Percentiles rank a stretch among this genome's conserved stretches.
Evolutionary conservation across 1,140 invertebrate genomes (phyloP).

Genomic region (Drosophila sucinea): DNA sequence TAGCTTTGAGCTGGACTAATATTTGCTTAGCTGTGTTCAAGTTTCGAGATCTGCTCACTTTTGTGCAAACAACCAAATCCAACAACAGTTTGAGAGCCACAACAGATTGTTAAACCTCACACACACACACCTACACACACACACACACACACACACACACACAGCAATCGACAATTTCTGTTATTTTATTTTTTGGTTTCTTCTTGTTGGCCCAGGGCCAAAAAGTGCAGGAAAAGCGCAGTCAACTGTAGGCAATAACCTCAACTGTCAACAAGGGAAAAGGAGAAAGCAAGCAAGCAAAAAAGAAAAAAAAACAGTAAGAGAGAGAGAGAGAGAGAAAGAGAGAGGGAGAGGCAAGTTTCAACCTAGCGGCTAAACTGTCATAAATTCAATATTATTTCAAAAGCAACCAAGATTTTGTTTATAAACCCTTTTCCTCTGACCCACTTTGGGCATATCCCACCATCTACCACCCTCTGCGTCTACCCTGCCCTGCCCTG

Average conservation of each 20-base stretch:
- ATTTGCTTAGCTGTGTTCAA: conserved; percentile 76
- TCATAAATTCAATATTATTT: conserved; percentile 70
- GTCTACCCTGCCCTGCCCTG: not conserved
- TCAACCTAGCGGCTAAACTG: conserved; percentile 48
- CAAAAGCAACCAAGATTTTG: conserved; percentile 46
- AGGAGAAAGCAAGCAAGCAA: conserved; percentile 18
- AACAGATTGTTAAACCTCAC: conserved; percentile 15
- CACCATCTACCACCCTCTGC: not conserved
- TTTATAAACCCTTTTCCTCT: conserved; percentile 46
- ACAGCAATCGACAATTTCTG: conserved; percentile 5
- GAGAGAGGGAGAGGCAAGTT: not conserved
- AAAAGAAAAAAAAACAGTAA: conserved; percentile 2
- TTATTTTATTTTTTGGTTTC: conserved; percentile 5
- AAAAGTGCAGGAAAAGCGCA: conserved; percentile 61
- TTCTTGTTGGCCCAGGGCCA: conserved; percentile 47
- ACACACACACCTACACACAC: not conserved
- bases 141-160: not conserved
- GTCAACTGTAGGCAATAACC: conserved; percentile 55
- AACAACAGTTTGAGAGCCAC: conserved; percentile 65
- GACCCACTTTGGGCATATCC: conserved; percentile 18
- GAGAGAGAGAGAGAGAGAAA: not conserved
- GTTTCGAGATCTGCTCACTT: conserved; percentile 57
- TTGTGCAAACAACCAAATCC: conserved; percentile 69
- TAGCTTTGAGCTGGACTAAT: conserved; percentile 64
- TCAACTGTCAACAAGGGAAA: conserved; percentile 25